Evolutionary conservation across 2,888 invertebrate genomes (phyloP), one percentile per base, ranked within the genome.

Genomic region (Dicranocentrus wangi): DNA sequence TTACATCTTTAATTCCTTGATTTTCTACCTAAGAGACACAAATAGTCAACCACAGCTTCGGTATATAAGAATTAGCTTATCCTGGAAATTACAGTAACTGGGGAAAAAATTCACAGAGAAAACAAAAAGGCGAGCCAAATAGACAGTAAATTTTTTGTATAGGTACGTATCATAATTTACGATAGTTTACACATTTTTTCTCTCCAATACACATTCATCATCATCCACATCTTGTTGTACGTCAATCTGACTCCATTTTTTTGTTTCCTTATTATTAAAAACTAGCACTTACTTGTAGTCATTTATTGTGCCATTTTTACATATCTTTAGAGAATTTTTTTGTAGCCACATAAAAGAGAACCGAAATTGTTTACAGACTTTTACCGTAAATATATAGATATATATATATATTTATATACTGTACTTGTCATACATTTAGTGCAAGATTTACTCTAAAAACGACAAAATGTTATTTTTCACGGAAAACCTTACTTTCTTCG

Each of bases 261-360:
- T 21, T 61, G 61, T 32, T 53, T 17, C 32, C 21, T 32, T 61
- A 61, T 17, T 61, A 17, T 25, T 23, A 60, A 32, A 23, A 39
- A 63, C 63, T 39, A 39, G n/a, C 27, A 60, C 10, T 17, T 42
- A 63, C 13, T 19, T 42, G 66, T 27, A 66, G 42, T 65, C 65
- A 66, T 66, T 66, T 66, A 66, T 66, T 66, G 66, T 66, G 66
- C 66, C 66, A 66, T 27, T 66, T 65, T n/a, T 43, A 25, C 28
- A 55, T 25, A 47, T 66, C 47, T 66, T 51, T 13, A 17, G n/a
- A 32, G 13, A 55, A 55, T 55, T 60, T 60, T 27, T 47, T 47
- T 51, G 19, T 10, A 63, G 15, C 23, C 61, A 61, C 15, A 19
- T 32, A 15, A 32, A n/a, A n/a, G n/a, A 51, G 13, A n/a, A 17